Evolutionary conservation across 2,888 invertebrate genomes (phyloP), one percentile per base, ranked within the genome.

Genomic region (Anodontia alba): DNA sequence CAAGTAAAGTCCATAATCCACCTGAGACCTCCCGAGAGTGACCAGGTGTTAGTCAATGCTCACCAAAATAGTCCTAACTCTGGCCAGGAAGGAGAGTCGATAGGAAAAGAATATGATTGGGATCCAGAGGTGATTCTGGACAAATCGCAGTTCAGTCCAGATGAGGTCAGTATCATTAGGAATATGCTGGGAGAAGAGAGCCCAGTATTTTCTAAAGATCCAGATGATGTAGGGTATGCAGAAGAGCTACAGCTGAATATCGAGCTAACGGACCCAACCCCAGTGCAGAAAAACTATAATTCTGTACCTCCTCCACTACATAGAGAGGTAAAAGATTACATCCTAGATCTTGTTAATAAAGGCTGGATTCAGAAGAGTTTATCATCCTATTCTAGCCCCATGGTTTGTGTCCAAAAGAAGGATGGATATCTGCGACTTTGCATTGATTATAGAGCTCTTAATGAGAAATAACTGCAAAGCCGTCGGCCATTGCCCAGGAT

Each of bases 311-410:
- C 51, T 31, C 81, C 87, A 17, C 57, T 87, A 20, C 80, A 82
- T 68, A 26, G 78, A 38, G 87, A 89, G 71, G 87, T 89, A 7
- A 87, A 88, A 33, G 81, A 80, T 43, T 89, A 85, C 43, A 71
- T 77, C 12, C 5, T 67, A 29, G 77, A 77, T 49, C 26, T 76
- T n/a, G 71, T 70, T 5, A 76, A 71, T 36, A 76, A 70, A n/a
- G 70, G 43, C 29, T 88, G 71, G 73, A 81, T 87, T 15, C 23
- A 62, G 23, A 77, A 49, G 29, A 46, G 66, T 67, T 36, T 17
- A 20, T 80, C 85, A 23, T 62, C 76, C 5, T 87, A 83, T 67
- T 26, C 81, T n/a, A 83, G 80, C 70, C 73, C 81, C 20, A 66
- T 86, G 43, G 86, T 84, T 2, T 84, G 86, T 80, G 81, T 84